Percentiles rank a stretch among this genome's conserved stretches.
Evolutionary conservation across 92 coral and sea anemone genomes (phyloP).

Genomic region (Muricea muricata): DNA sequence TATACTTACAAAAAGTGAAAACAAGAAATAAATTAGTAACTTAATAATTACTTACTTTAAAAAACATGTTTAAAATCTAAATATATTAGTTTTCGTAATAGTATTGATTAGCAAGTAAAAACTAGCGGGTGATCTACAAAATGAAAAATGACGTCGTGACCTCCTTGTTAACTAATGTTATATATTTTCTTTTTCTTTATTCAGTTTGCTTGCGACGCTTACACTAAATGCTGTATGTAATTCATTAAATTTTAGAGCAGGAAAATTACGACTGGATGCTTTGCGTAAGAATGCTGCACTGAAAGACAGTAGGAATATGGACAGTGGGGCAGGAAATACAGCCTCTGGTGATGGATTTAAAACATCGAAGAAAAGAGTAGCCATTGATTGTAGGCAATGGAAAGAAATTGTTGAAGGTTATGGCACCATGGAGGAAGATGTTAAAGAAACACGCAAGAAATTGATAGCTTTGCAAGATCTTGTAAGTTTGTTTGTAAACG

Average conservation of each 20-base stretch:
- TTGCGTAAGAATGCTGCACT: background rate
- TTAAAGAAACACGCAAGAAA: conserved; percentile 63
- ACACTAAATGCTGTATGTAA: background rate
- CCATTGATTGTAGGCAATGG: conserved; percentile 42
- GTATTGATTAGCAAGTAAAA: no score
- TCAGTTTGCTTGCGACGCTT: no score
- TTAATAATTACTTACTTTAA: no score
- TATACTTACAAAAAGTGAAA: no score
- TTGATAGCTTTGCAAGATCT: conserved; percentile 75
- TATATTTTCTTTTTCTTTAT: no score
- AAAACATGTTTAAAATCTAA: no score
- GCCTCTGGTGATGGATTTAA: conserved; percentile 20
- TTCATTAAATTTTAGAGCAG: background rate
- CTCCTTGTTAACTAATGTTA: no score
- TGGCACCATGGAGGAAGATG: conserved; percentile 84
- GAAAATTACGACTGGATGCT: conserved; percentile 6
- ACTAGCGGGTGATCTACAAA: no score
- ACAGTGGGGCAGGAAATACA: background rate
- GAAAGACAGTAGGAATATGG: background rate
- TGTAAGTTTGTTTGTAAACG: conserved; percentile 59
- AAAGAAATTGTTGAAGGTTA: conserved; percentile 69
- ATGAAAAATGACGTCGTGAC: no score
- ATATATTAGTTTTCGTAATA: no score
- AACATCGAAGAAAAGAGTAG: conserved; percentile 29
- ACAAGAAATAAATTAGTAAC: no score